Evolutionary conservation across 2,113 vertebrate species (phyloP).

Genomic region (Crotalus helleri): DNA sequence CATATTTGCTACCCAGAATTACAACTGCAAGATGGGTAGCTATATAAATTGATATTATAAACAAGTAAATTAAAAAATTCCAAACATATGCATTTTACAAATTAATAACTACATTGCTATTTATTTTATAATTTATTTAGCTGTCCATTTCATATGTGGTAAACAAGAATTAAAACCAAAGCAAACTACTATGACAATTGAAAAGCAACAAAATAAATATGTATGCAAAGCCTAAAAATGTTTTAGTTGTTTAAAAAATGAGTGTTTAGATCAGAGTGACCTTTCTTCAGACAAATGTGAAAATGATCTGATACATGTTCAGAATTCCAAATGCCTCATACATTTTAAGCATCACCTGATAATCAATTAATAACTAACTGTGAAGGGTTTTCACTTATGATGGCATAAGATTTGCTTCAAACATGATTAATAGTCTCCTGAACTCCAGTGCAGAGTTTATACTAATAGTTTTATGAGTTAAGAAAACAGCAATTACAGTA

Average conservation of each 20-base stretch:
- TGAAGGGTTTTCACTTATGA: constrained; percentile 11
- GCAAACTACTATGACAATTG: background rate
- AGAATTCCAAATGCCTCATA: constrained; percentile 16
- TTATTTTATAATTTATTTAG: background rate
- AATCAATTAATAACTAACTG: constrained; percentile 24
- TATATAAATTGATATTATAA: background rate
- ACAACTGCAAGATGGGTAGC: background rate
- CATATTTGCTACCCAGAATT: background rate
- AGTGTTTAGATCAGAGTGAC: background rate
- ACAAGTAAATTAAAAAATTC: background rate
- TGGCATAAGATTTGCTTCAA: constrained; percentile 1
- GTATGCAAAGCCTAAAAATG: background rate
- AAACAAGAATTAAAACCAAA: background rate
- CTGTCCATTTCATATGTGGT: background rate
- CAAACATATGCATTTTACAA: background rate
- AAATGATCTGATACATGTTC: background rate
- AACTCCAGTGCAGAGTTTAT: background rate
- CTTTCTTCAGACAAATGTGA: constrained; percentile 3
- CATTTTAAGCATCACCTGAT: constrained; percentile 15
- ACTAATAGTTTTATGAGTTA: constrained; percentile 3
- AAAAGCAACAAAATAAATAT: background rate
- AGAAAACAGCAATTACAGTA: constrained; percentile 22
- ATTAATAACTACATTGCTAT: background rate
- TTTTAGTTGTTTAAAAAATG: background rate
- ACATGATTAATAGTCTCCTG: constrained; percentile 17